Evolutionary conservation across 2,113 vertebrate genomes (phyloP), one percentile per base, ranked within the genome.

Genomic region (Sterrhoptilus dennistouni): DNA sequence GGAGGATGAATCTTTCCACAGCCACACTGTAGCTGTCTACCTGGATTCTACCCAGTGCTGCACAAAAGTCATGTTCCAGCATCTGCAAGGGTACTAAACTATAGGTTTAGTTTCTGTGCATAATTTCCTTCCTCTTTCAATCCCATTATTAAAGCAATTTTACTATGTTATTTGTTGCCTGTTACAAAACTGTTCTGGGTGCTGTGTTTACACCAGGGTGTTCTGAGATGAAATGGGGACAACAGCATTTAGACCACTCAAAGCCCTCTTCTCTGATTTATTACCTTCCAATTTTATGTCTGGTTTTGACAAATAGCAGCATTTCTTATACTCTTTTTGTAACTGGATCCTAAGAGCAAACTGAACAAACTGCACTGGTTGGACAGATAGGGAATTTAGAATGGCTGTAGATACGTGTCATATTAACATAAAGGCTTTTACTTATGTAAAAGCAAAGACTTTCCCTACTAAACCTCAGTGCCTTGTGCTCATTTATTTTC

Each of bases 11-110:
- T 21, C 10, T 59, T 29, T 18, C 36, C 42, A 44, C 14, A 29
- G 18, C 13, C 9, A 3, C 0, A 0, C 8, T 16, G 2, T 23
- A 38, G 29, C 42, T 77, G 21, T 54, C 28, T 31, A 10, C 8
- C 22, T 50, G 17, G 33, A 8, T 61, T 75, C 22, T 22, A 45
- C 36, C 18, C 2, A 3, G 14, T 22, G 45, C 16, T 65, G 33
- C 45, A 70, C 27, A 27, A 18, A 59, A 35, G 3, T 33, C 0
- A 0, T 4, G 4, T 60, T 88, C 27, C 29, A 68, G 14, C 13
- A 60, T 8, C 10, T 31, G 9, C 45, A 38, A 85, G 27, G 27
- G n/a, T n/a, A n/a, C n/a, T n/a, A n/a, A n/a, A n/a, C n/a, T n/a
- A n/a, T n/a, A 60, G 4, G 1, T 35, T 88, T 42, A 11, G 5